These are phyloP conservation scores for Microctenopoma lineatum DNA, from an alignment of 2,797 vertebrate genomes.

Conservation along the genomic window DNA sequence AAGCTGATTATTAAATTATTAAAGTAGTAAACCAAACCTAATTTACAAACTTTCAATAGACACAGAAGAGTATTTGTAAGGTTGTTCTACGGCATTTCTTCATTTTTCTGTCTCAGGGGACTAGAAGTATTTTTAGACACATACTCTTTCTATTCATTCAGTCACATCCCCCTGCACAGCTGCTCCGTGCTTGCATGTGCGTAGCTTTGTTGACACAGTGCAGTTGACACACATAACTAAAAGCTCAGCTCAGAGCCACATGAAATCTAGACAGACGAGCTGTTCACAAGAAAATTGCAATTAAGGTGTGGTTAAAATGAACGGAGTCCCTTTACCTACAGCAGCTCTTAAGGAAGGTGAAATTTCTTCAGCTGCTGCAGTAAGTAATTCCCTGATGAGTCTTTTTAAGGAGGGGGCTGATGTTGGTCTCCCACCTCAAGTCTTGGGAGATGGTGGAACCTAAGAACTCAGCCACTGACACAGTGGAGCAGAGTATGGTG, in stretches of 20 bases:
- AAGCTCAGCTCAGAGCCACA: neutral
- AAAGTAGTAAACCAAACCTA: neutral
- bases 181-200: neutral
- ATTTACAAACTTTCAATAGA: neutral
- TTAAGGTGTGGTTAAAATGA: neutral
- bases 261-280: conserved; percentile 11
- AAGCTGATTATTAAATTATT: neutral
- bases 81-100: neutral
- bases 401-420: too few species aligned
- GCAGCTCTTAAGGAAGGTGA: too few species aligned
- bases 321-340: neutral
- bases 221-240: conserved; percentile 9
- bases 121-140: conserved; percentile 10
- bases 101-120: conserved; percentile 11
- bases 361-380: too few species aligned
- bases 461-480: too few species aligned
- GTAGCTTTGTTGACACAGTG: conserved; percentile 48
- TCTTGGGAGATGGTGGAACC: too few species aligned
- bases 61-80: conserved; percentile 16
- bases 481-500: too few species aligned
- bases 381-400: too few species aligned
- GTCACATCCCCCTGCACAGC: conserved; percentile 18
- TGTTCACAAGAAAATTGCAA: conserved; percentile 16
- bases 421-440: too few species aligned
- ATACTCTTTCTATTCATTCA: conserved; percentile 17